phyloP scores from a whole-genome alignment of 2,797 vertebrate species.

The Dendrocincla fuliginosa region DNA sequence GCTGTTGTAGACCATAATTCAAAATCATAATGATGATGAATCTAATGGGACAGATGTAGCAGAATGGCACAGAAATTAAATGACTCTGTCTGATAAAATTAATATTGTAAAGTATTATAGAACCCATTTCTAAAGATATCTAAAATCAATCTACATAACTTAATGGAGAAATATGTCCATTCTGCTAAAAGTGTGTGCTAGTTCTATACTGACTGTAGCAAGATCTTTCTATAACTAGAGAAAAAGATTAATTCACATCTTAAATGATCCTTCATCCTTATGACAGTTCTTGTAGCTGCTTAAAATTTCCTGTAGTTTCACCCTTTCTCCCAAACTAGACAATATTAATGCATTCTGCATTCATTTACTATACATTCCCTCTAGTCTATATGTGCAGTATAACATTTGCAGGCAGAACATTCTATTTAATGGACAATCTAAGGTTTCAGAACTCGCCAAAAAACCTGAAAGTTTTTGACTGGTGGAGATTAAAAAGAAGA shows the following conservation, averaged over 20 bases:
- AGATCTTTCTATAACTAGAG: neutral
- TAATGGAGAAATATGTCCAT: neutral
- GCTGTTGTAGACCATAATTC: neutral
- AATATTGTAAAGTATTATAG: neutral
- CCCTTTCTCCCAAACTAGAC: neutral
- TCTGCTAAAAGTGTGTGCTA: neutral
- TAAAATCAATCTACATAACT: neutral
- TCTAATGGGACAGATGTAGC: neutral
- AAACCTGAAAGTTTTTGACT: conserved; percentile 25
- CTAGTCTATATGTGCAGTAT: neutral
- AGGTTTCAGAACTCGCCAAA: conserved; percentile 15
- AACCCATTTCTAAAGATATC: neutral
- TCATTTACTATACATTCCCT: neutral
- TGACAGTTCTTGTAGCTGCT: neutral
- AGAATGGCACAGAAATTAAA: neutral
- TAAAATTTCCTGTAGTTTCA: neutral
- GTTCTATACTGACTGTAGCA: neutral
- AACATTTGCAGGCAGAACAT: conserved; percentile 18
- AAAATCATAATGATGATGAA: neutral
- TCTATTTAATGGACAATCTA: conserved; percentile 16
- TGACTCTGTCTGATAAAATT: neutral
- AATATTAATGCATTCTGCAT: neutral
- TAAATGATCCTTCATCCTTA: neutral
- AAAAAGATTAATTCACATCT: neutral
- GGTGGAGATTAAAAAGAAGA: conserved; percentile 57